Evolutionary conservation across 2,113 vertebrate genomes (phyloP).

Genomic region (Pyrgilauda ruficollis): DNA sequence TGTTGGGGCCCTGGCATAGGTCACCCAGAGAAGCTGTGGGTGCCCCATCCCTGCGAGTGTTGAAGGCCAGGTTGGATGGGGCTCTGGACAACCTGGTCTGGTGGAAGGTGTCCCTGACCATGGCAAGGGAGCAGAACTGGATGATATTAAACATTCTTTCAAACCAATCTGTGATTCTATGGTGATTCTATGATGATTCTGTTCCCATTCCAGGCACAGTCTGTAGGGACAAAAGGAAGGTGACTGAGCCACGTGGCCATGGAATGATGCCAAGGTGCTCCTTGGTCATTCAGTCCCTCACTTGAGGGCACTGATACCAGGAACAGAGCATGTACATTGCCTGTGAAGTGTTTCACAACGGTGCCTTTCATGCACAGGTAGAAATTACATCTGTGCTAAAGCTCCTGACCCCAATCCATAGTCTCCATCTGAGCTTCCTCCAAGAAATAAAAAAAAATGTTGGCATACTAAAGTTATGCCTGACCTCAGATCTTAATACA

Average conservation of each 20-base stretch:
- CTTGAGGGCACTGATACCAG: neutral
- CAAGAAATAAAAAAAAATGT: neutral
- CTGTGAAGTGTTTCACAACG: neutral
- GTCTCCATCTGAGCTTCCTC: neutral
- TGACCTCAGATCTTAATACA: neutral
- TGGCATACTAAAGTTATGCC: neutral
- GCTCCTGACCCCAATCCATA: neutral
- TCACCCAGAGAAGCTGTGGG: fast-evolving
- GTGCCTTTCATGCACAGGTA: neutral
- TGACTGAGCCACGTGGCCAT: fast-evolving
- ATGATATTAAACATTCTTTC: neutral
- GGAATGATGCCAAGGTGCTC: neutral
- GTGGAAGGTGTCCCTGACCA: neutral
- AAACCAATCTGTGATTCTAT: neutral
- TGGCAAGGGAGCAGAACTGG: neutral
- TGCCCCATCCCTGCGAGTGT: neutral
- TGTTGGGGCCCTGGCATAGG: neutral
- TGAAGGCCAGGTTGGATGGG: neutral
- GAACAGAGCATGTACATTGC: fast-evolving
- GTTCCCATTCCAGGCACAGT: neutral
- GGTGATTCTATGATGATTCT: neutral
- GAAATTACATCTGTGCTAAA: neutral
- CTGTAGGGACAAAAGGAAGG: neutral
- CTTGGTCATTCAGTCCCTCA: neutral
- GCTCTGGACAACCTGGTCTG: fast-evolving